Evolutionary conservation across 2,888 invertebrate genomes (phyloP).

Genomic region (Zaprionus lineosus): DNA sequence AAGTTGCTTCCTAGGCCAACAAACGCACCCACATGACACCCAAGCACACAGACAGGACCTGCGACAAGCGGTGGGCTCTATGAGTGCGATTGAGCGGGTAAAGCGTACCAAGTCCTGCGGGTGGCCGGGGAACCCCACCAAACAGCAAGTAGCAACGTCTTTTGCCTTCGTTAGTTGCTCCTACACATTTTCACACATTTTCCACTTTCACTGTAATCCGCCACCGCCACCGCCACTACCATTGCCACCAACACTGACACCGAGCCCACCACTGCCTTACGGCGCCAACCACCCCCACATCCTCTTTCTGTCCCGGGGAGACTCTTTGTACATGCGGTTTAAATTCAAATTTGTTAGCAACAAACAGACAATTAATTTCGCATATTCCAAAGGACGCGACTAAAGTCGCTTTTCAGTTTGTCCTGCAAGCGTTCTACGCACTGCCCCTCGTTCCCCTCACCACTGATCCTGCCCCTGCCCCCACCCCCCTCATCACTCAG

Average conservation of each 20-base stretch:
- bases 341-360: constrained; percentile 78
- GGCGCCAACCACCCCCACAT: background rate
- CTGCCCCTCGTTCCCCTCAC: background rate
- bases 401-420: constrained; percentile 44
- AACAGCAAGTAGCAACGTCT: constrained; percentile 10
- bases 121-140: background rate
- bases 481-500: background rate
- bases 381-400: constrained; percentile 66
- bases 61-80: background rate
- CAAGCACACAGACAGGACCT: constrained; percentile 9
- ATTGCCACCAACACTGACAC: too few species aligned
- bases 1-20: constrained; percentile 66
- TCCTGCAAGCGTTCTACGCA: constrained; percentile 13
- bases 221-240: background rate
- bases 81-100: background rate
- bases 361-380: constrained; percentile 79
- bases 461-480: background rate
- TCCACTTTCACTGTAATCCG: background rate
- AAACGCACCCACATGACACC: constrained; percentile 52
- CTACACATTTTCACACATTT: constrained; percentile 68
- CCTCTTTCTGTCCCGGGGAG: constrained; percentile 8
- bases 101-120: background rate
- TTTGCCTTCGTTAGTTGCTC: constrained; percentile 46
- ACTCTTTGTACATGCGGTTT: constrained; percentile 70
- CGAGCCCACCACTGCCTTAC: too few species aligned